Conservation (phyloP, 2,113 vertebrate genomes). For the Ondatra zibethicus region DNA sequence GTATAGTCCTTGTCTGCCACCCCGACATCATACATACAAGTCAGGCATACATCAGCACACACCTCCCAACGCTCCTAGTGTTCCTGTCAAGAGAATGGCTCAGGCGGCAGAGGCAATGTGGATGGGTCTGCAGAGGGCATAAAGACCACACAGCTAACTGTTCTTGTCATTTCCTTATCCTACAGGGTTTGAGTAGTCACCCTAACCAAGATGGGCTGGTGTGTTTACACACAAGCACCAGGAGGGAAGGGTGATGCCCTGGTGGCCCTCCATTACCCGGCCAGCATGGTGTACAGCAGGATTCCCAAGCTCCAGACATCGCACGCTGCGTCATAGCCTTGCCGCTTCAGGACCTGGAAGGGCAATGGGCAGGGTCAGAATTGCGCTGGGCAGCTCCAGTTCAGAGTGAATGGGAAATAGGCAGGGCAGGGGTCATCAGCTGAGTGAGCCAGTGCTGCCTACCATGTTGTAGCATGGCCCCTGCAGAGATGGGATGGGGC, state of each 20-base stretch:
- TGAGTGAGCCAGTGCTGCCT: no score
- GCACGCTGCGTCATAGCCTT: conserved; percentile 97
- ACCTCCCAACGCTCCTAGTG: neutral
- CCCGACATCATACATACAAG: accelerated
- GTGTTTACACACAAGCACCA: neutral
- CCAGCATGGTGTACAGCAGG: conserved; percentile 96
- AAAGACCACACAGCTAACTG: accelerated
- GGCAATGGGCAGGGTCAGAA: neutral
- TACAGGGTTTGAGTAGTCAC: neutral
- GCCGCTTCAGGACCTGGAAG: conserved; percentile 93
- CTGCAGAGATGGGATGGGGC: neutral
- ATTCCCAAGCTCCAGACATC: conserved; percentile 98
- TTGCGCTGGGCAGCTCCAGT: neutral
- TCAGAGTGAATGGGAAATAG: accelerated
- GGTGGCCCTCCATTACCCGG: conserved; percentile 87
- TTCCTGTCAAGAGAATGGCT: neutral
- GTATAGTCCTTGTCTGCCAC: accelerated
- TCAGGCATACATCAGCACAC: accelerated
- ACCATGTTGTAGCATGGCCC: no score
- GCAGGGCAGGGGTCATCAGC: neutral
- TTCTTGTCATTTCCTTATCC: neutral
- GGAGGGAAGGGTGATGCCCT: no score
- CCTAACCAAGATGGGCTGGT: neutral
- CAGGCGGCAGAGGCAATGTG: accelerated
- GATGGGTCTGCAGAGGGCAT: accelerated